Conservation (phyloP, 2,888 invertebrate species). For the Byasa hedistus region DNA sequence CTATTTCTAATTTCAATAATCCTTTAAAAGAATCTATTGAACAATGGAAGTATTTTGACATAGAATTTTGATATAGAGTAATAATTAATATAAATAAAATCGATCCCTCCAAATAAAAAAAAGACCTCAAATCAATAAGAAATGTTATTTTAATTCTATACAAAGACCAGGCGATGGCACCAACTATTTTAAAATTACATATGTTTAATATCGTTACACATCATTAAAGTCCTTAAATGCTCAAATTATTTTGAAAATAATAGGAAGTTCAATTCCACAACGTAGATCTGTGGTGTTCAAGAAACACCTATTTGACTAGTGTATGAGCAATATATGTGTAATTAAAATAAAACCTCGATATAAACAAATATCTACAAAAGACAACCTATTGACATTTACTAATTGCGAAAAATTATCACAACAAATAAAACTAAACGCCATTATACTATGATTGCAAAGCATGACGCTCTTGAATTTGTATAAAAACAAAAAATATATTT, state of each 20-base stretch:
- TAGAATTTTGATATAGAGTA: too few species aligned
- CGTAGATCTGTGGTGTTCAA: conserved; percentile 7
- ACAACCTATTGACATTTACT: conserved; percentile 3
- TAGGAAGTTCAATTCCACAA: not conserved
- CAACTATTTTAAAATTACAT: not conserved
- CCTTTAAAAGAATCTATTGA: too few species aligned
- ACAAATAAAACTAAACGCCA: conserved; percentile 9
- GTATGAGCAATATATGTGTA: conserved; percentile 13
- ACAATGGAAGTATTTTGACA: too few species aligned
- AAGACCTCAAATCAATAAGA: not conserved
- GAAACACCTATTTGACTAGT: conserved; percentile 18
- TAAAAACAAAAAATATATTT: not conserved
- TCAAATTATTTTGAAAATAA: not conserved
- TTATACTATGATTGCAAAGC: not conserved
- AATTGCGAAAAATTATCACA: conserved; percentile 4
- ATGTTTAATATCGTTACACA: not conserved
- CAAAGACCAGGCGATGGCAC: not conserved
- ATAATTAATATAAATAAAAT: too few species aligned
- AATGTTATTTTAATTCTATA: not conserved
- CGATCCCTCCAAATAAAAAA: not conserved
- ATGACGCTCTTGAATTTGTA: not conserved
- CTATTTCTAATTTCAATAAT: too few species aligned
- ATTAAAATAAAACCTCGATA: not conserved
- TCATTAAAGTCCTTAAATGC: not conserved
- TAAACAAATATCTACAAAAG: not conserved